Evolutionary conservation across 2,888 invertebrate genomes (phyloP).

Genomic region (Holacanthella duospinosa): DNA sequence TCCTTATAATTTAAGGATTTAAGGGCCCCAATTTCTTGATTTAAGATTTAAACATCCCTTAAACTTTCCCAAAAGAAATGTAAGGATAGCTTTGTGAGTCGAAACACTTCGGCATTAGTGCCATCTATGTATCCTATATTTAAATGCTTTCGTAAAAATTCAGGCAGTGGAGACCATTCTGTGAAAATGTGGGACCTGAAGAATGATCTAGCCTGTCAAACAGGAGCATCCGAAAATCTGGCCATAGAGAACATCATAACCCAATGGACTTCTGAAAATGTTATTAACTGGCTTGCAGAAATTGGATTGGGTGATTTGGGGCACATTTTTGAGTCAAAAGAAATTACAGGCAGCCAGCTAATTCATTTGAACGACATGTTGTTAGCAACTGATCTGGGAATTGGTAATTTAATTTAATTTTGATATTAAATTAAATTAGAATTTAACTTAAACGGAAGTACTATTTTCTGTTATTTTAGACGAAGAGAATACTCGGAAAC

Average conservation of each 20-base stretch:
- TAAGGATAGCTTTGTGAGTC: neutral
- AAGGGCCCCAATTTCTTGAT: too few species aligned
- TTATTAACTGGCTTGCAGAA: slow-evolving; percentile 51
- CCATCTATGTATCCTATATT: neutral
- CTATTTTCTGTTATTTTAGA: slow-evolving; percentile 40
- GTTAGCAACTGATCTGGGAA: slow-evolving; percentile 41
- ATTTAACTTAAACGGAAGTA: neutral
- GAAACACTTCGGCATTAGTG: neutral
- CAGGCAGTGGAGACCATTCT: slow-evolving; percentile 44
- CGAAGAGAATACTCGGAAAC: slow-evolving; percentile 41
- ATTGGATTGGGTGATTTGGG: slow-evolving; percentile 47
- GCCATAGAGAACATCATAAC: slow-evolving; percentile 39
- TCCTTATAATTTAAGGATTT: too few species aligned
- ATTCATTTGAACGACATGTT: slow-evolving; percentile 46
- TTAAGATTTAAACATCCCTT: too few species aligned
- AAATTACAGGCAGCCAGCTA: slow-evolving; percentile 51
- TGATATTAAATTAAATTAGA: neutral
- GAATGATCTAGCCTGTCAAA: slow-evolving; percentile 33
- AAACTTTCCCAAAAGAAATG: too few species aligned
- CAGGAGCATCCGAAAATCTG: slow-evolving; percentile 32
- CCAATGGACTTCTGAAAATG: slow-evolving; percentile 52
- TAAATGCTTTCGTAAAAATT: slow-evolving; percentile 12
- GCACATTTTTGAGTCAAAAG: slow-evolving; percentile 44
- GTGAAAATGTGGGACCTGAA: slow-evolving; percentile 43
- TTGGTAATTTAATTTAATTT: slow-evolving; percentile 42